phyloP scores from a whole-genome alignment of 1,140 invertebrate species.

The Drosophila kurseongensis region DNA sequence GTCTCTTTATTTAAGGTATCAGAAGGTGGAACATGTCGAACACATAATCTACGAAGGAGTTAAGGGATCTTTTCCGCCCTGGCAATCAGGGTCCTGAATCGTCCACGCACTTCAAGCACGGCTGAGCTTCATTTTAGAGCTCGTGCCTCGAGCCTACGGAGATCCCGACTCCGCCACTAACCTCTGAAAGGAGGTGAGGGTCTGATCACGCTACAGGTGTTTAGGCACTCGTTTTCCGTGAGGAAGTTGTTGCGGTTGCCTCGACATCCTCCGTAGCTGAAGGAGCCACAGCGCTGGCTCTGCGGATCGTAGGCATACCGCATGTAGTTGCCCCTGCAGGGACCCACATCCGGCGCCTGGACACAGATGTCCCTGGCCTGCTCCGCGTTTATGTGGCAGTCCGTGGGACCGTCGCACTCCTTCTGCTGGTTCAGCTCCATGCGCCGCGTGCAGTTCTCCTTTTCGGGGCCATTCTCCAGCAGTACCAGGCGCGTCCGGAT shows the following conservation, averaged over 20 bases:
- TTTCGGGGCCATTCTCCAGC: constrained; percentile 86
- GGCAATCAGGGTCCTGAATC: constrained; percentile 86
- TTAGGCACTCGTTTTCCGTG: constrained; percentile 90
- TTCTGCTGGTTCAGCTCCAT: constrained; percentile 88
- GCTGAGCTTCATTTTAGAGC: constrained; percentile 88
- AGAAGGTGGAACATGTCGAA: neutral
- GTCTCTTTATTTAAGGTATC: neutral
- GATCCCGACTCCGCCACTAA: constrained; percentile 86
- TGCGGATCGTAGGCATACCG: constrained; percentile 92
- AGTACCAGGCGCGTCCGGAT: constrained; percentile 89
- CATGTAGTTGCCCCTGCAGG: constrained; percentile 92
- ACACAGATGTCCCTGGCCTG: constrained; percentile 93
- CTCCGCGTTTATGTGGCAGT: constrained; percentile 89
- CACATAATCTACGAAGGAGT: neutral
- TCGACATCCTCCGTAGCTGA: constrained; percentile 94
- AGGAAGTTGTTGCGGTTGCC: constrained; percentile 96
- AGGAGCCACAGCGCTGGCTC: constrained; percentile 91
- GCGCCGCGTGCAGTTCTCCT: constrained; percentile 86
- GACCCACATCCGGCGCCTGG: constrained; percentile 89
- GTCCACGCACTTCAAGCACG: constrained; percentile 87
- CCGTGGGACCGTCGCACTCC: constrained; percentile 87
- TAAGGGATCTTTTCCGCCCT: neutral
- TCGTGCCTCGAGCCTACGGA: constrained; percentile 85
- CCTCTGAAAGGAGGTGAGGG: constrained; percentile 53
- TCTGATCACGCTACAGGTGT: constrained; percentile 86